These are phyloP conservation scores for Sphaeridia pumilis DNA, from an alignment of 2,888 invertebrate genomes.

Conservation along the genomic window DNA sequence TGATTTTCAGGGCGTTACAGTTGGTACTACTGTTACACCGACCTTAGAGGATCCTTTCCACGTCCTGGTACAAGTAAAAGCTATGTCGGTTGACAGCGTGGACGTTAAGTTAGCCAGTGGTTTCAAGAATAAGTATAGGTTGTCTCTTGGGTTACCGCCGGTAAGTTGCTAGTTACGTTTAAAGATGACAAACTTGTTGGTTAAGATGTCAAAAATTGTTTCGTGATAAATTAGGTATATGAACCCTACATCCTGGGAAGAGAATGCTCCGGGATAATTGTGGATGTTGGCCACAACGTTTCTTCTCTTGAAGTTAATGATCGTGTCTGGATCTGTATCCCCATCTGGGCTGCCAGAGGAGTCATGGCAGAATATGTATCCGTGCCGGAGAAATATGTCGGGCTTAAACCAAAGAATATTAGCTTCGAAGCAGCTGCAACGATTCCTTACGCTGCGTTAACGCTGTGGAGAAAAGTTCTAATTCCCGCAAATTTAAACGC, in stretches of 20 bases:
- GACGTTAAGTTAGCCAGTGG: slow-evolving; percentile 51
- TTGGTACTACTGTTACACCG: slow-evolving; percentile 46
- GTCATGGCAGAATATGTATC: slow-evolving; percentile 34
- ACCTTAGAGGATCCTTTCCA: slow-evolving; percentile 46
- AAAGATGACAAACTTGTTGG: too few relatives aligned
- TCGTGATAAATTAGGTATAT: slow-evolving; percentile 14
- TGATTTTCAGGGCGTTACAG: slow-evolving; percentile 45
- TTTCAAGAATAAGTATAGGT: slow-evolving; percentile 45
- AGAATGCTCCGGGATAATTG: slow-evolving; percentile 51
- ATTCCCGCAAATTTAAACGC: slow-evolving; percentile 22
- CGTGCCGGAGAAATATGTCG: slow-evolving; percentile 37
- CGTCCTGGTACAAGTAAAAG: slow-evolving; percentile 50
- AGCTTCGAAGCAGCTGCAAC: slow-evolving; percentile 51
- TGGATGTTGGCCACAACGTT: slow-evolving; percentile 50
- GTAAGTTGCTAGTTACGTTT: background rate
- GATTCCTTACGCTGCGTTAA: slow-evolving; percentile 49
- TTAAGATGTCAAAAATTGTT: too few relatives aligned
- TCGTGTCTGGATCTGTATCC: slow-evolving; percentile 49
- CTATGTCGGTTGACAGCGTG: slow-evolving; percentile 48
- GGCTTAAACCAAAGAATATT: slow-evolving; percentile 47
- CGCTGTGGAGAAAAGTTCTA: slow-evolving; percentile 42
- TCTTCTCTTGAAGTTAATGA: slow-evolving; percentile 50
- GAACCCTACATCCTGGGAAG: slow-evolving; percentile 50
- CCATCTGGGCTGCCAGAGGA: slow-evolving; percentile 44
- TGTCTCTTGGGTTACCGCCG: slow-evolving; percentile 37